Evolutionary conservation across 2,113 vertebrate species (phyloP).

Genomic region (Dissostichus mawsoni): DNA sequence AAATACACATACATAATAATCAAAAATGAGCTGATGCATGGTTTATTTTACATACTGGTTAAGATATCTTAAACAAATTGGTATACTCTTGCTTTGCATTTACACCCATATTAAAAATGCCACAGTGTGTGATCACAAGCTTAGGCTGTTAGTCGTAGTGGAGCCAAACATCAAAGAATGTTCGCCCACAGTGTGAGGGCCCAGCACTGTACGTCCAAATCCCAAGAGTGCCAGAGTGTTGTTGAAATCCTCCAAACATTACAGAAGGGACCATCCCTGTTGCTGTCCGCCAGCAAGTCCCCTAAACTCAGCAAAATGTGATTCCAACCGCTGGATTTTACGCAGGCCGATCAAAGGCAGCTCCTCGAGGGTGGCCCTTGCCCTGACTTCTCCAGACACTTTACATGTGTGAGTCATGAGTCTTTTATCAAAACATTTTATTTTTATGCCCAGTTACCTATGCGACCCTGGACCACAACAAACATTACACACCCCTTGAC

Average conservation of each 20-base stretch:
- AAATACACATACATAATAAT: neutral
- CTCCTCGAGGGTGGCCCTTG: conserved; percentile 53
- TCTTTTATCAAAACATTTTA: conserved; percentile 76
- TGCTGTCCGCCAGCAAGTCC: conserved; percentile 51
- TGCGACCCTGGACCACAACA: conserved; percentile 77
- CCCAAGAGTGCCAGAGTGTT: conserved; percentile 21
- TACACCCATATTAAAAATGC: conserved; percentile 1
- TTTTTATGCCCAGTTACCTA: conserved; percentile 79
- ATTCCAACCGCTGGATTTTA: conserved; percentile 65
- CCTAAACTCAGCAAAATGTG: conserved; percentile 76
- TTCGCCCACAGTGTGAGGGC: conserved; percentile 21
- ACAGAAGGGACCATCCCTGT: conserved; percentile 46
- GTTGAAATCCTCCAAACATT: conserved; percentile 57
- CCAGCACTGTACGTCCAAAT: conserved; percentile 32
- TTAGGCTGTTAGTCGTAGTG: conserved; percentile 22
- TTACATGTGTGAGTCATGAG: conserved; percentile 44
- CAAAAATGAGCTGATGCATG: neutral
- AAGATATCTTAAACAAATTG: conserved; percentile 7
- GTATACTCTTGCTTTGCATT: neutral
- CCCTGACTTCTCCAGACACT: conserved; percentile 45
- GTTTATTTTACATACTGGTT: conserved; percentile 1
- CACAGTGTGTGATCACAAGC: conserved; percentile 26
- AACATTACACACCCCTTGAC: conserved; percentile 71
- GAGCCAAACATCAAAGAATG: conserved; percentile 61
- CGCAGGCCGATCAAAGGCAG: conserved; percentile 74